phyloP scores from a whole-genome alignment of 2,888 invertebrate species.

The Caenorhabditis sp. region DNA sequence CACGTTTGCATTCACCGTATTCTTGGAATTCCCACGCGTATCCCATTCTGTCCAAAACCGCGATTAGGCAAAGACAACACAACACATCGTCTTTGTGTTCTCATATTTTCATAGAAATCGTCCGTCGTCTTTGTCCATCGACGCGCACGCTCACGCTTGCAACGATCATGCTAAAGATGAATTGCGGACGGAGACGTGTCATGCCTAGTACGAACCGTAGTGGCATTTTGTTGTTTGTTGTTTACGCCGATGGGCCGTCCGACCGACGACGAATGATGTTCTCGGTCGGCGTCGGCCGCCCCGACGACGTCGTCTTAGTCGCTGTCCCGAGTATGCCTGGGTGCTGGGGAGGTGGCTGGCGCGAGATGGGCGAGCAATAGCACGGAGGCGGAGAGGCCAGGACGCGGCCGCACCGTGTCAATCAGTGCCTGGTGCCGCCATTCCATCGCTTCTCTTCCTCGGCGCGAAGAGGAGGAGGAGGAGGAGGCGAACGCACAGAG shows the following conservation, averaged over 20 bases:
- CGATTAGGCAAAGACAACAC: not conserved
- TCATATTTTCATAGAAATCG: constrained; percentile 21
- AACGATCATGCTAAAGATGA: constrained; percentile 36
- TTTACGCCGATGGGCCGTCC: constrained; percentile 41
- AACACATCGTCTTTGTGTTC: constrained; percentile 1
- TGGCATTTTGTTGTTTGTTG: constrained; percentile 60
- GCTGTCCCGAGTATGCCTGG: constrained; percentile 22
- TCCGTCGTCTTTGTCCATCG: too few species aligned
- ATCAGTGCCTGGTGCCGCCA: constrained; percentile 61
- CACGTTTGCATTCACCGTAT: constrained; percentile 23
- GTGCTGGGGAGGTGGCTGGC: constrained; percentile 39
- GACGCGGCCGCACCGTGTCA: constrained; percentile 56
- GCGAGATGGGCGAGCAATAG: constrained; percentile 44
- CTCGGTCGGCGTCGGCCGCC: constrained; percentile 35
- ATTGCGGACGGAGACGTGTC: constrained; percentile 8
- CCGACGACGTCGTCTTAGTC: constrained; percentile 37
- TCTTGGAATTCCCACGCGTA: constrained; percentile 9
- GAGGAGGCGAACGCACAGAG: constrained; percentile 43
- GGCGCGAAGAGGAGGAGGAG: too few species aligned
- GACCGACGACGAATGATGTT: constrained; percentile 59
- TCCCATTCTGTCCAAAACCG: too few species aligned
- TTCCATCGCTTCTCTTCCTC: constrained; percentile 45
- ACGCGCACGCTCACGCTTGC: not conserved
- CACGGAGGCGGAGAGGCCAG: constrained; percentile 37
- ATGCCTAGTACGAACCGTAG: constrained; percentile 56